Conservation (phyloP, 2,797 vertebrate genomes). For the Gymnoscopelus braueri region DNA sequence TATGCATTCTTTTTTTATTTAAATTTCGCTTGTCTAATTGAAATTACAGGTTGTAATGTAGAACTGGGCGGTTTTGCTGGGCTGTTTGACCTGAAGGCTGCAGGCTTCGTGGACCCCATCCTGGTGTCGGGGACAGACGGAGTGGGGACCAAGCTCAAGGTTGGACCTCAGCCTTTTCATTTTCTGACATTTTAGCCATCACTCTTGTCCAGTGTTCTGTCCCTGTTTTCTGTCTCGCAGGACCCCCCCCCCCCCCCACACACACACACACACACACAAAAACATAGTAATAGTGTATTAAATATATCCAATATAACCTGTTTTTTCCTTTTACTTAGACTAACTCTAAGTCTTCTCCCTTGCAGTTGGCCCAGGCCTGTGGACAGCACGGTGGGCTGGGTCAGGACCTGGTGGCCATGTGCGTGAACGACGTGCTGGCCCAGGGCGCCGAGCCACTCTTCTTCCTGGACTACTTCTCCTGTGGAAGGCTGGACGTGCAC, state of each 20-base stretch:
- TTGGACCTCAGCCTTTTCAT: conserved; percentile 40
- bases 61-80: conserved; percentile 97
- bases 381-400: conserved; percentile 86
- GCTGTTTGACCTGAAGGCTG: conserved; percentile 93
- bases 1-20: too few species aligned
- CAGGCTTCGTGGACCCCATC: conserved; percentile 92
- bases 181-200: background rate
- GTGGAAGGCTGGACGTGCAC: conserved; percentile 87
- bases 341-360: too few species aligned
- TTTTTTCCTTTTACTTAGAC: too few species aligned
- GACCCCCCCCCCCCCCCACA: too few species aligned
- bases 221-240: too few species aligned
- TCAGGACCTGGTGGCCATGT: conserved; percentile 98
- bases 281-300: too few species aligned
- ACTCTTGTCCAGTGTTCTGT: too few species aligned
- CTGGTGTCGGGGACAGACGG: conserved; percentile 96
- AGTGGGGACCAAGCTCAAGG: conserved; percentile 97
- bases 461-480: conserved; percentile 98
- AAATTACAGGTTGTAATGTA: conserved; percentile 85
- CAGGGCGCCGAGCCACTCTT: conserved; percentile 97
- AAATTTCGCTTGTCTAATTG: too few species aligned
- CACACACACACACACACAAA: too few species aligned
- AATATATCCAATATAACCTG: too few species aligned
- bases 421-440: conserved; percentile 95
- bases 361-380: conserved; percentile 83